A percentile compares a stretch with the other conserved stretches of the same genome.
Conservation (phyloP, 1,140 invertebrate genomes). For the Vollenhovia emeryi region DNA sequence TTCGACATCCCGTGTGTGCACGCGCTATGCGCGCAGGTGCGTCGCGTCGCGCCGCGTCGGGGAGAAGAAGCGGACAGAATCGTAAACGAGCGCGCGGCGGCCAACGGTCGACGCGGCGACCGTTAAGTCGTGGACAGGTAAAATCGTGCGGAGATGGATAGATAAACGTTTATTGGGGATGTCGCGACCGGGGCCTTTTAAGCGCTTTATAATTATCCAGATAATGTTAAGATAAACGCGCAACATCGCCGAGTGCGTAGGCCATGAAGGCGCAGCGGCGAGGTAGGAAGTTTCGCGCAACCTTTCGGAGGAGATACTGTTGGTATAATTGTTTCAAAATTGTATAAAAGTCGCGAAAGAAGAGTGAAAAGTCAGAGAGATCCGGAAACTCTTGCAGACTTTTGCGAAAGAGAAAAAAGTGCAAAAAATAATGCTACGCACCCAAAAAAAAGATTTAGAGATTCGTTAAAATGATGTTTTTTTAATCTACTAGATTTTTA, state of each 20-base stretch:
- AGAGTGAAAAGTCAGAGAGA: too few relatives aligned
- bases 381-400: not conserved
- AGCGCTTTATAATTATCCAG: conserved; percentile 44
- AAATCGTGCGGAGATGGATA: conserved; percentile 38
- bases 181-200: conserved; percentile 38
- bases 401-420: not conserved
- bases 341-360: not conserved
- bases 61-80: conserved; percentile 18
- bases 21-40: conserved; percentile 17
- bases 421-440: not conserved
- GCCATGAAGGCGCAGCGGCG: not conserved
- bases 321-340: not conserved
- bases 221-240: conserved; percentile 33
- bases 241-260: not conserved
- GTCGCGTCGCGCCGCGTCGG: too few relatives aligned
- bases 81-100: conserved; percentile 38
- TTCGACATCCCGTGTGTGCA: conserved; percentile 11
- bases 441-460: too few relatives aligned
- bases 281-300: not conserved
- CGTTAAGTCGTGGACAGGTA: conserved; percentile 48
- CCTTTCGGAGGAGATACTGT: not conserved
- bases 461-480: too few relatives aligned
- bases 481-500: too few relatives aligned
- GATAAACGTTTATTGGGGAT: conserved; percentile 54
- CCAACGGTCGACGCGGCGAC: conserved; percentile 16